Percentiles rank a stretch among this genome's conserved stretches.
phyloP scores from a whole-genome alignment of 2,797 vertebrate genomes.

The Paguma larvata region DNA sequence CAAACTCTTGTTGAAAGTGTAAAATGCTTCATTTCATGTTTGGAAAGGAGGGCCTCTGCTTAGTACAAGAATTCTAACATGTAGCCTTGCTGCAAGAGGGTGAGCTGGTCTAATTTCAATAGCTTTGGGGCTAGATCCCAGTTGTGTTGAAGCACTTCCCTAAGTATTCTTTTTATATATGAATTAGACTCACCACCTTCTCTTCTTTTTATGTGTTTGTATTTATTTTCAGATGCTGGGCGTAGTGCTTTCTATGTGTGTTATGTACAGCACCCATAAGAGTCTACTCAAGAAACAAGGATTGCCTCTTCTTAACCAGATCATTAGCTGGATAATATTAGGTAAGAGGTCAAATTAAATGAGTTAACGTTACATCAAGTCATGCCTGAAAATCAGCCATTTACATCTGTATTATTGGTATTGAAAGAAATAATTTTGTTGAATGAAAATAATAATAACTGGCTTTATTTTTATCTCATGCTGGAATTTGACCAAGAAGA shows the following conservation, averaged over 20 bases:
- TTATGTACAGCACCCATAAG: slow-evolving; percentile 93
- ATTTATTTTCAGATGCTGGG: slow-evolving; percentile 91
- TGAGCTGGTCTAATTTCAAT: neutral
- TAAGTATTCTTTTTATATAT: neutral
- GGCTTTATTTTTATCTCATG: slow-evolving; percentile 46
- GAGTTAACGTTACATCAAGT: neutral
- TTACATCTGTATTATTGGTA: neutral
- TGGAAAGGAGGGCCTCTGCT: neutral
- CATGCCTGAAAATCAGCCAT: neutral
- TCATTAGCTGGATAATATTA: slow-evolving; percentile 95
- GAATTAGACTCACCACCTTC: neutral
- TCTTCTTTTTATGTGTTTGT: neutral
- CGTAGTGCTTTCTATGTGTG: slow-evolving; percentile 90
- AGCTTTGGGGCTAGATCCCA: slow-evolving; percentile 3
- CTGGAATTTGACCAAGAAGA: slow-evolving; percentile 34
- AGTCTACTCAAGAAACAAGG: slow-evolving; percentile 95
- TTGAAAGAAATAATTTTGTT: slow-evolving; percentile 42
- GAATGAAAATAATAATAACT: neutral
- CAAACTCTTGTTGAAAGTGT: neutral
- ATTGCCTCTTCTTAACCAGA: slow-evolving; percentile 93
- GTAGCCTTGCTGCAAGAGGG: neutral
- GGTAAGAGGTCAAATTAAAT: slow-evolving; percentile 88
- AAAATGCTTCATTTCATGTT: neutral
- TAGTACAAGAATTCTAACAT: neutral
- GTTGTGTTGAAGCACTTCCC: slow-evolving; percentile 26